Evolutionary conservation across 2,113 vertebrate genomes (phyloP).

Genomic region (Girardinichthys multiradiatus): DNA sequence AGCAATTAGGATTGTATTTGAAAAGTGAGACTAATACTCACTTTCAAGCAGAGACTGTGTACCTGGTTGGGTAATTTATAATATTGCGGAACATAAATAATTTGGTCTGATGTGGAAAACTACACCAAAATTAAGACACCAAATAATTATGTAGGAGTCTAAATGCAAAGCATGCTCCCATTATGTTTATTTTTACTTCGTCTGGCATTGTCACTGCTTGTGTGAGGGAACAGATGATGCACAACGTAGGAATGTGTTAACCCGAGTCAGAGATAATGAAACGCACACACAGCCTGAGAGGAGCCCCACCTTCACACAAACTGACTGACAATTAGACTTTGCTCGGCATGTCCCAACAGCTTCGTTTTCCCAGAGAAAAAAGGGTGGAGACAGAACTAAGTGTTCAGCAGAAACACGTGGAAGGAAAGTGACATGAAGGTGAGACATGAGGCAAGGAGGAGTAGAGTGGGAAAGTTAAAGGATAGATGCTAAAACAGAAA

Average conservation of each 20-base stretch:
- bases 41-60: not conserved
- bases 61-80: no score
- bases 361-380: conserved; percentile 28
- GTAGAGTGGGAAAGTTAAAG: not conserved
- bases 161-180: not conserved
- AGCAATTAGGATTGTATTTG: no score
- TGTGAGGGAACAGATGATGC: conserved; percentile 1
- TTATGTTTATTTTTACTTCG: not conserved
- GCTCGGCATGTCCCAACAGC: conserved; percentile 46
- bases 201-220: not conserved
- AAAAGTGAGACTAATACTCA: no score
- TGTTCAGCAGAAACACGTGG: not conserved
- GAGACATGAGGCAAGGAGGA: conserved; percentile 3
- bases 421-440: not conserved
- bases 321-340: conserved; percentile 27
- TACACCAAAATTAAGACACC: not conserved
- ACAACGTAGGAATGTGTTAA: conserved; percentile 4
- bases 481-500: not conserved
- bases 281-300: conserved; percentile 15
- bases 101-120: not conserved
- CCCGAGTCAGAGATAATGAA: conserved; percentile 49
- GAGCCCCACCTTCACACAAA: conserved; percentile 45
- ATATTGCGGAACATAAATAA: not conserved
- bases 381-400: conserved; percentile 3
- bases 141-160: not conserved